Evolutionary conservation across 2,797 vertebrate species (phyloP).

Genomic region (Limosa lapponica): DNA sequence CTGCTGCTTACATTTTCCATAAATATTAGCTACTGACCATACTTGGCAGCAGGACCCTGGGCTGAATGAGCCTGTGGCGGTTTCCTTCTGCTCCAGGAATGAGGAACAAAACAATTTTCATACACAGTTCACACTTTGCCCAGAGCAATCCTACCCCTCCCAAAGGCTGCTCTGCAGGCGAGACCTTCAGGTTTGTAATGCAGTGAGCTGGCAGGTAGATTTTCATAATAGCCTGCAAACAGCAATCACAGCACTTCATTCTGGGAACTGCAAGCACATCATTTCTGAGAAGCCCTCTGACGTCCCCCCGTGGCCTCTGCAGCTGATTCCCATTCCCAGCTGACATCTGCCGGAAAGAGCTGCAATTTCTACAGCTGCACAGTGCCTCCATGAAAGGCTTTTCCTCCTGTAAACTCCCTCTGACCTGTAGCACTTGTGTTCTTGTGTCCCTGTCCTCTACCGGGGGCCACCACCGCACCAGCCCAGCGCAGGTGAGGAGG

Average conservation of each 20-base stretch:
- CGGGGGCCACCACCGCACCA: rapidly evolving
- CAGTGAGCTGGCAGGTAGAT: neutral
- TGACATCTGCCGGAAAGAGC: slow-evolving; percentile 11
- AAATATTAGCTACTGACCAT: neutral
- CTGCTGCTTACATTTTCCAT: neutral
- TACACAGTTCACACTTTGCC: neutral
- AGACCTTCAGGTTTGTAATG: neutral
- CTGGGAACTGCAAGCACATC: neutral
- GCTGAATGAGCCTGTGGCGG: neutral
- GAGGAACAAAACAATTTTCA: neutral
- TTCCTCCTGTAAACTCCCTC: neutral
- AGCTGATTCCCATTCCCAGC: slow-evolving; percentile 34
- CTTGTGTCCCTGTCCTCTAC: neutral
- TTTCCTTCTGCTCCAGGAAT: neutral
- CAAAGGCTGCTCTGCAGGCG: neutral
- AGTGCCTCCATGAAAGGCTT: neutral
- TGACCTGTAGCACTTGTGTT: neutral
- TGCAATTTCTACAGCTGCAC: neutral
- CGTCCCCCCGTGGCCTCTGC: neutral
- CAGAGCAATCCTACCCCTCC: neutral
- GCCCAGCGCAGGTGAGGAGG: neutral
- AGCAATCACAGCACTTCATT: neutral
- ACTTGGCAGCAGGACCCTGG: neutral
- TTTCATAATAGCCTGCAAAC: neutral
- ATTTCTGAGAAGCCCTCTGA: neutral